Base-by-base conservation (phyloP, 2,888 invertebrate genomes). In the Lycophotia porphyrea region DNA sequence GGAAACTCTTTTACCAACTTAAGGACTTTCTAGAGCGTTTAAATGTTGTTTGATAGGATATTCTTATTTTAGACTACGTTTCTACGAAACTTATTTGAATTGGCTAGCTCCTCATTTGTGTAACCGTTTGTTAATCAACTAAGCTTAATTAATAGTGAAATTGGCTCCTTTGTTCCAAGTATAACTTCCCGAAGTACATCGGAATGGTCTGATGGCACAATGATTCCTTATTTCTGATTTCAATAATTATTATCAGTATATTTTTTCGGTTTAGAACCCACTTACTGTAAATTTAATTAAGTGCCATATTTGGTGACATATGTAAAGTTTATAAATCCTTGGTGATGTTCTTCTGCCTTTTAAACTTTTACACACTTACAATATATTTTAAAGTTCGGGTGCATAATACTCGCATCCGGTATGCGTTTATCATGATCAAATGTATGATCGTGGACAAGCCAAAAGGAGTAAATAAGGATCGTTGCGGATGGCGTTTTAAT, bases 1-100 rank as follows among this genome's bases (percentile, higher is more conserved):
- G 42, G 42, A 27, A 70, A 70, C 24, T 61, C n/a, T 81, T 49
- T 65, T 55, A 58, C 24, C 18, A 5, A 11, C 44, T 67, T 27
- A 27, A 44, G 42, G 21, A 60, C 47, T 36, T 67, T 39, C 15
- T 24, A 36, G 21, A 47, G 42, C 21, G 31, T 55, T 65, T 67
- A 13, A 77, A 77, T 44, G 13, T n/a, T 60, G 9, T 47, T 47
- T 67, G 5, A 47, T 55, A n/a, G 39, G 64, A 13, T 44, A 5
- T n/a, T 34, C 15, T 79, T 58, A 58, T 60, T 61, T 42, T 42
- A 24, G 13, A 39, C 4, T 15, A 34, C 21, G 13, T 52, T 31
- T 60, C 47, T n/a, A n/a, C 13, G 49, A n/a, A 18, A 31, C 5
- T 60, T 0, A 27, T 24, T 11, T 71, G 31, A 27, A 31, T 31